Base-by-base conservation (phyloP, 1,140 invertebrate species). In the Dufourea novaeangliae region DNA sequence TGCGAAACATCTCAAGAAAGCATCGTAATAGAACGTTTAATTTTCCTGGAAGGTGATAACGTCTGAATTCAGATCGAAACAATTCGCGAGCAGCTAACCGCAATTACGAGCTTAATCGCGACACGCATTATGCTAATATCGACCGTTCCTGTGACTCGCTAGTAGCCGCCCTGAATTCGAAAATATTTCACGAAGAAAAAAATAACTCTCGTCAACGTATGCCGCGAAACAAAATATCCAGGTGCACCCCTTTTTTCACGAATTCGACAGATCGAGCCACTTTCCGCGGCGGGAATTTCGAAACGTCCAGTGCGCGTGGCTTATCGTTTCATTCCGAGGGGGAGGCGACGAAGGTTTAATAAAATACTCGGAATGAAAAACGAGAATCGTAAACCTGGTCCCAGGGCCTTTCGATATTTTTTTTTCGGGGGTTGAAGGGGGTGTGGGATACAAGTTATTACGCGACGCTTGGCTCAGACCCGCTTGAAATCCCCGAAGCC, bases 51-150 rank as follows among this genome's bases (percentile, higher is more conserved):
- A 78, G 77, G 83, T 82, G 80, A 70, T 64, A 50, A 68, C 69
- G 56, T 32, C 54, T 41, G 68, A 29, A 59, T 76, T 82, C 79
- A 86, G 87, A 91, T 91, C 90, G 88, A 90, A 90, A 92, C 88
- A 90, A 92, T 88, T 90, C 90, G 85, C 80, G 87, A 89, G 87
- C 87, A 92, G 91, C 89, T 91, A 90, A 84, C n/a, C 84, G 85
- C 89, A 91, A 90, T 91, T 91, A 90, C 89, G 83, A 88, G 86
- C 86, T 87, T 92, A 91, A 92, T 91, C 91, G 88, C 90, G 85
- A 89, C 88, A 90, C 90, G 89, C 87, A 90, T 90, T 91, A 92
- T 91, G 90, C 89, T 91, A 91, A 91, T 91, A 84, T 72, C 68
- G 69, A 71, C 71, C 83, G 77, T 82, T 85, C 85, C 20, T n/a